Evolutionary conservation across 1,140 invertebrate genomes (phyloP).

Genomic region (Penaeus japonicus): DNA sequence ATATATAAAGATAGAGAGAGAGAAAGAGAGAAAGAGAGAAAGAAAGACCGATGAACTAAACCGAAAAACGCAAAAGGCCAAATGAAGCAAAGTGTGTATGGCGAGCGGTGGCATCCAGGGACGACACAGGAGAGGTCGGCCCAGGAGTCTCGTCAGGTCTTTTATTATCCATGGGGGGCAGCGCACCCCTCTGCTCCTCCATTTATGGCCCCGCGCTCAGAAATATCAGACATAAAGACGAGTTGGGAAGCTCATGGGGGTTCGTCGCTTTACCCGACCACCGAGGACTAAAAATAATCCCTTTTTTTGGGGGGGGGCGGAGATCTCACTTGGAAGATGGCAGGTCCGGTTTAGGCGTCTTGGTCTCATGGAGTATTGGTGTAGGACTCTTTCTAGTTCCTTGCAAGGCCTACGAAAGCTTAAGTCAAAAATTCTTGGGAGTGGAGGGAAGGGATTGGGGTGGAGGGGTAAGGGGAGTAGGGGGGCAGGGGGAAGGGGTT

Average conservation of each 20-base stretch:
- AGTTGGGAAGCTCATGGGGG: background rate
- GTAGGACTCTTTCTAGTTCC: too few species aligned
- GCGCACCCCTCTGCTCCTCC: background rate
- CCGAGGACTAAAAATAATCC: background rate
- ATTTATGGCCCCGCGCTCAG: background rate
- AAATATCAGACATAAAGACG: background rate
- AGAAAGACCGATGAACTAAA: too few species aligned
- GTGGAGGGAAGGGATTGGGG: too few species aligned
- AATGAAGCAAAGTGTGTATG: too few species aligned
- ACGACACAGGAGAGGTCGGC: constrained; percentile 31
- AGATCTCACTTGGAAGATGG: too few species aligned
- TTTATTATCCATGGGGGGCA: constrained; percentile 21
- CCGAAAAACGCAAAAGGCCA: too few species aligned
- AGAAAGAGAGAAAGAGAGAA: background rate
- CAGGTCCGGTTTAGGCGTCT: too few species aligned
- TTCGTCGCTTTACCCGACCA: background rate
- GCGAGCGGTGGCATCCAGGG: too few species aligned
- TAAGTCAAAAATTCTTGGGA: too few species aligned
- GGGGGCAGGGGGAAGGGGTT: background rate
- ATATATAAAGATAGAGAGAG: background rate
- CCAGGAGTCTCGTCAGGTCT: constrained; percentile 35
- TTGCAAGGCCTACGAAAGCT: too few species aligned
- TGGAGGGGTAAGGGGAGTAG: background rate
- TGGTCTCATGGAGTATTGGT: too few species aligned
- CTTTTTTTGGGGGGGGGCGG: too few species aligned